phyloP scores from a whole-genome alignment of 2,888 invertebrate species.

The Trissoscelio sp. region DNA sequence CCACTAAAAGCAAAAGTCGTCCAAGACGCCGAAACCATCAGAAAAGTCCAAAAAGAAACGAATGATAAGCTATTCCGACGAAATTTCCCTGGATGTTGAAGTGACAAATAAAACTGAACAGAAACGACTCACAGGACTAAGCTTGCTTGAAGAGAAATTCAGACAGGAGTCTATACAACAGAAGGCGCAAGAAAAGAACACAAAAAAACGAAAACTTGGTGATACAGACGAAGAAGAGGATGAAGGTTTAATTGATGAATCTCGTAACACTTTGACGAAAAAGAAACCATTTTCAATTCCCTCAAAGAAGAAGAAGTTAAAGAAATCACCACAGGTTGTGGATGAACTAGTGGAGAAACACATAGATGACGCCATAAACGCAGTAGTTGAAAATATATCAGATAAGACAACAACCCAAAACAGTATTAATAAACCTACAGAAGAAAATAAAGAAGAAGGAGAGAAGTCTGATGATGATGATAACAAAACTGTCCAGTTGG shows the following conservation, averaged over 20 bases:
- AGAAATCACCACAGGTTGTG: slow-evolving; percentile 29
- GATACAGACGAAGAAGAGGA: slow-evolving; percentile 51
- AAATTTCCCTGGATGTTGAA: slow-evolving; percentile 77
- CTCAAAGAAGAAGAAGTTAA: slow-evolving; percentile 47
- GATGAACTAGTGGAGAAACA: slow-evolving; percentile 70
- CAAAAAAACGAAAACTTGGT: slow-evolving; percentile 70
- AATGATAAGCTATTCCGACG: slow-evolving; percentile 79
- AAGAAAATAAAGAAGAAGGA: neutral
- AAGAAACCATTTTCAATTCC: slow-evolving; percentile 60
- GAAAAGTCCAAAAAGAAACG: slow-evolving; percentile 49
- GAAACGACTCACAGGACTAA: slow-evolving; percentile 74
- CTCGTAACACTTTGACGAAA: neutral
- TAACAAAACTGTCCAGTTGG: slow-evolving; percentile 6
- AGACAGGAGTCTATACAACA: slow-evolving; percentile 75
- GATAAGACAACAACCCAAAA: slow-evolving; percentile 3
- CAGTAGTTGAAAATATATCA: slow-evolving; percentile 71
- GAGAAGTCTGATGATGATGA: neutral
- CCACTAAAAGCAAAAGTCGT: slow-evolving; percentile 43
- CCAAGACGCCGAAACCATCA: slow-evolving; percentile 36
- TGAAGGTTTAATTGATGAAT: slow-evolving; percentile 34
- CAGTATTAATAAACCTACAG: neutral
- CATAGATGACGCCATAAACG: slow-evolving; percentile 74
- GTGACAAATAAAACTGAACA: slow-evolving; percentile 62
- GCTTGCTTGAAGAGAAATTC: slow-evolving; percentile 77
- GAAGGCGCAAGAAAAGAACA: slow-evolving; percentile 50